Conservation (phyloP, 2,888 invertebrate species). For the Creontiades dilutus region DNA sequence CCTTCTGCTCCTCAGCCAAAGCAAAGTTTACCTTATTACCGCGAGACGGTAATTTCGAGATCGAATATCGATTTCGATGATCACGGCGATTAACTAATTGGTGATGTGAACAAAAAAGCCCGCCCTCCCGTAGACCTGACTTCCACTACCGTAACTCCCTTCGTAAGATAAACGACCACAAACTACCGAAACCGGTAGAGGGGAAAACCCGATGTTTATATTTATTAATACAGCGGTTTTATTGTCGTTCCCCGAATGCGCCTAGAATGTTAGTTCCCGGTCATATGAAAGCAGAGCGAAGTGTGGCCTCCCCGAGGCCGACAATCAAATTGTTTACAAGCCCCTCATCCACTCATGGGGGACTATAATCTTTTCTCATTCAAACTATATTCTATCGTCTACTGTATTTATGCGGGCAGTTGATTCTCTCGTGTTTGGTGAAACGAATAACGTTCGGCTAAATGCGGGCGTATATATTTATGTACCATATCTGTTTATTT, state of each 20-base stretch:
- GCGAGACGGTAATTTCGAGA: no score
- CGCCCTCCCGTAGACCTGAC: no score
- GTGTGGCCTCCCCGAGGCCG: neutral
- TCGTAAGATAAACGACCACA: neutral
- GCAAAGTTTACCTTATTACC: no score
- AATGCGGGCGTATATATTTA: no score
- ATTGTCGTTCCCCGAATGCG: neutral
- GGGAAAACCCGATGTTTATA: constrained; percentile 14
- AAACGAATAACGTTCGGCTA: neutral
- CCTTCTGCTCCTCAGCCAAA: no score
- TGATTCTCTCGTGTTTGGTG: neutral
- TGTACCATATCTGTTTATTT: no score
- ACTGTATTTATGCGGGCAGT: neutral
- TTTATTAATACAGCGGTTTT: neutral
- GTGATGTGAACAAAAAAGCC: no score
- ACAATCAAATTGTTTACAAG: constrained; percentile 15
- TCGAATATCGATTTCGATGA: no score
- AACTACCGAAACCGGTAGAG: neutral
- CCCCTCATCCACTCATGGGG: constrained; percentile 21
- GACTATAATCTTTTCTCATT: constrained; percentile 27
- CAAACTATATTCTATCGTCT: neutral
- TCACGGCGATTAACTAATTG: no score
- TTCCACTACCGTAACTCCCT: no score
- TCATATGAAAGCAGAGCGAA: constrained; percentile 14
- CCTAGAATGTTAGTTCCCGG: neutral